Evolutionary conservation across 1,140 invertebrate species (phyloP), one percentile per base, ranked within the genome.

Genomic region (Drosophila navojoa): DNA sequence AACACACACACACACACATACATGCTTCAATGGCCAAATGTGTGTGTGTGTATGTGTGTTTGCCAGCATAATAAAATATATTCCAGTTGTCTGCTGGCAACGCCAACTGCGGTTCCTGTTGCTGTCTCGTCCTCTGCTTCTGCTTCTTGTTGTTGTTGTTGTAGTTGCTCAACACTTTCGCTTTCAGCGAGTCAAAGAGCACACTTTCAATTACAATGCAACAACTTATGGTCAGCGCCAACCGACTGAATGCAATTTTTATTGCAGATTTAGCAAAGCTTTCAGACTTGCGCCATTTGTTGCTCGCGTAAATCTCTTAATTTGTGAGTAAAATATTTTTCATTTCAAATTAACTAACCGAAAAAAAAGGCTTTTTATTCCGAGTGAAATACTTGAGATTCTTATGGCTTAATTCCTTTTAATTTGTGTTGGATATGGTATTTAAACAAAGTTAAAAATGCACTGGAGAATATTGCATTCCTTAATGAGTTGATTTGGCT

Each of bases 11-110:
- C 29, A 50, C 42, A 50, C 38, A 63, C 15, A 58, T 35, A 52
- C 38, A 64, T 7, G 27, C 44, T 10, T 29, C 27, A 29, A 29
- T 29, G 27, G 27, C 42, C 27, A 50, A 13, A 22, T 16, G 2
- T 15, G 15, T 15, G 29, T 16, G 2, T 15, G 15, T 52, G 16
- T 54, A 15, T 67, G 49, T 50, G 53, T 70, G 32, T 53, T 35
- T 71, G 64, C 22, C 44, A 45, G 47, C 63, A 77, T 72, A 80
- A 81, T 81, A 86, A 86, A 81, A 81, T 86, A 76, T 87, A 75
- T 81, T 57, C 70, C 55, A 71, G 59, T 66, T 75, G 58, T 76
- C 62, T 67, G 73, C 19, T 44, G 45, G 67, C 49, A 73, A 70
- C 57, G 81, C 59, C 69, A 74, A 75, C 77, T 86, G 81, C 76